Evolutionary conservation across 2,113 vertebrate species (phyloP), one percentile per base, ranked within the genome.

Genomic region (Pterocles orientalis): DNA sequence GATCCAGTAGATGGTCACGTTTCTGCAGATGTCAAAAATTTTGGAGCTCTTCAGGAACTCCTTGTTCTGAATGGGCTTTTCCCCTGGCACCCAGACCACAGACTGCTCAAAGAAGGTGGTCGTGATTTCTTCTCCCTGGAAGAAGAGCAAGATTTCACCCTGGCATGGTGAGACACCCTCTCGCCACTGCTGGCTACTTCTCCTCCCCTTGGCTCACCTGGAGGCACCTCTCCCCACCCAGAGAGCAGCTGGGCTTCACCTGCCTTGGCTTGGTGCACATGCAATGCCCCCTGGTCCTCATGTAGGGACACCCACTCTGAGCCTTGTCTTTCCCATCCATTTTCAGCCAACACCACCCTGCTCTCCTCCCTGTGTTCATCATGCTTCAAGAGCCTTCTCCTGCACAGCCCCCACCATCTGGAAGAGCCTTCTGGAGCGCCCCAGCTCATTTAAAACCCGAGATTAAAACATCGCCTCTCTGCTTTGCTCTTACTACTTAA

Each of bases 1-100:
- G 88, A 98, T 98, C 98, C 98, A 98, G 92, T 98, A 98, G 73
- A 98, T 96, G 57, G 98, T 98, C 71, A 98, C 94, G 1, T 98
- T 98, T 82, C 97, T 96, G 88, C 98, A 98, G 31, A 98, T 96
- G 68, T 98, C 98, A 92, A 98, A 97, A 71, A 98, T 98, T 94
- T 97, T 98, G 88, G 98, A 98, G 85, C 91, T 97, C 86, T 97
- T 98, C 69, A 98, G 97, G 88, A 98, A 98, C 34, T 98, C 98
- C 88, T 97, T 97, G 83, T 98, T 98, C 97, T 98, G 98, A 94
- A 98, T 98, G 41, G 98, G 98, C 56, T 98, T 98, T 94, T 98
- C 97, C 47, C 96, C 98, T 14, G 98, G 98, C 54, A 98, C 95
- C 98, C 98, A 98, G 91, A 98, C 97, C 91, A 98, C 82, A 3